A percentile compares a stretch with the other conserved stretches of the same genome.
Conservation (phyloP, 2,113 vertebrate genomes). For the Phyllopteryx taeniolatus region DNA sequence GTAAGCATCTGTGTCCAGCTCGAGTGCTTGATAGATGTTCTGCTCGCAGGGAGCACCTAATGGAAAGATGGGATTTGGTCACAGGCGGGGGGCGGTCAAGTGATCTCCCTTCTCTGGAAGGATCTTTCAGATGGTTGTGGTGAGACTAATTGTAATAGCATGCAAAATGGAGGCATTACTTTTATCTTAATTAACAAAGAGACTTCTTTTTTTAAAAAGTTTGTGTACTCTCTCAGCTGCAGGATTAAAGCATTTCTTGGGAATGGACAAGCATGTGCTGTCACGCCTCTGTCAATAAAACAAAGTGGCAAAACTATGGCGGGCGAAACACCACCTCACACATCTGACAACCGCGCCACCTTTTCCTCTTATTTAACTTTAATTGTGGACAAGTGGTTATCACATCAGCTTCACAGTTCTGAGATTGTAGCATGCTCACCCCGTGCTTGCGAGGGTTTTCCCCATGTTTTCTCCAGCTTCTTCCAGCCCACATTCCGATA, state of each 20-base stretch:
- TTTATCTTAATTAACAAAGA: conserved; percentile 73
- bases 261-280: conserved; percentile 33
- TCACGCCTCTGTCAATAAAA: not conserved
- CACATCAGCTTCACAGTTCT: too few species aligned
- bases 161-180: conserved; percentile 71
- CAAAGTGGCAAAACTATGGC: conserved; percentile 12
- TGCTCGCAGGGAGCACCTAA: conserved; percentile 59
- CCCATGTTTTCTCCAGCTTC: too few species aligned
- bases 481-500: too few species aligned
- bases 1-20: conserved; percentile 55
- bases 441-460: too few species aligned
- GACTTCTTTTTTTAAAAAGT: conserved; percentile 58
- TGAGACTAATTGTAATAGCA: conserved; percentile 73
- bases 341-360: not conserved
- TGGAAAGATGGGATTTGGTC: conserved; percentile 51
- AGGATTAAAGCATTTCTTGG: conserved; percentile 41
- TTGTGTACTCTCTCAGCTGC: conserved; percentile 27
- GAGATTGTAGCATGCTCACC: too few species aligned
- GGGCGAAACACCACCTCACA: conserved; percentile 3
- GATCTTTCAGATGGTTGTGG: conserved; percentile 58
- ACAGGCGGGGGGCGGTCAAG: conserved; percentile 63
- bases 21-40: conserved; percentile 51
- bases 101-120: conserved; percentile 62
- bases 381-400: not conserved
- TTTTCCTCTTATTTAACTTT: not conserved